phyloP scores from a whole-genome alignment of 1,140 invertebrate species.

The Anagrus nilaparvatae region DNA sequence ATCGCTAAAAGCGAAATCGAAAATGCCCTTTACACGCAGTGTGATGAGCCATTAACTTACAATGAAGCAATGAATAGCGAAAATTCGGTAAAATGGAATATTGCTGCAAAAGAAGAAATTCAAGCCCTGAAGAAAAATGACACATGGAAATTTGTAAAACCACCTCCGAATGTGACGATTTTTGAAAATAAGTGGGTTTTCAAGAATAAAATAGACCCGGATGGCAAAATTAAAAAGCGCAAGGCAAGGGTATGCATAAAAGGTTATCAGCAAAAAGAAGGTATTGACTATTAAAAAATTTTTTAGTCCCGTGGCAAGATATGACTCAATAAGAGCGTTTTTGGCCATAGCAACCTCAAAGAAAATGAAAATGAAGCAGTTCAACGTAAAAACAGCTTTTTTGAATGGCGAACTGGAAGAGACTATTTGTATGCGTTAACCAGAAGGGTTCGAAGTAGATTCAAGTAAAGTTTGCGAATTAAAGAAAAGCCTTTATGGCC shows the following conservation, averaged over 20 bases:
- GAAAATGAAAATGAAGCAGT: slow-evolving; percentile 19
- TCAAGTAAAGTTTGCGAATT: slow-evolving; percentile 28
- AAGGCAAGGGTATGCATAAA: slow-evolving; percentile 35
- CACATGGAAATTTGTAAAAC: slow-evolving; percentile 15
- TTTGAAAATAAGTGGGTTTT: slow-evolving; percentile 32
- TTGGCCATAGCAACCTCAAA: slow-evolving; percentile 21
- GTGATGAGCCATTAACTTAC: slow-evolving; percentile 12
- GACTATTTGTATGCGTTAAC: slow-evolving; percentile 20
- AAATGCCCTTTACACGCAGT: too few relatives aligned
- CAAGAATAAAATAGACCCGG: slow-evolving; percentile 23
- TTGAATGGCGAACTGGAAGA: slow-evolving; percentile 11
- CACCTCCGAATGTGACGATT: slow-evolving; percentile 15
- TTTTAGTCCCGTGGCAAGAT: slow-evolving; percentile 21
- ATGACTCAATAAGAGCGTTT: slow-evolving; percentile 24
- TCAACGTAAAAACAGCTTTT: slow-evolving; percentile 25
- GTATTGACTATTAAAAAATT: slow-evolving; percentile 30
- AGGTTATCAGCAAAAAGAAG: slow-evolving; percentile 21
- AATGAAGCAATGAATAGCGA: slow-evolving; percentile 13
- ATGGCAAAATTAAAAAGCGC: too few relatives aligned
- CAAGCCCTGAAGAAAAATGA: slow-evolving; percentile 14
- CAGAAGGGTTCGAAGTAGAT: slow-evolving; percentile 20
- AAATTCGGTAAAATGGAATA: slow-evolving; percentile 12
- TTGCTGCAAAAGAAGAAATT: slow-evolving; percentile 18
- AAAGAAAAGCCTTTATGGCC: slow-evolving; percentile 31
- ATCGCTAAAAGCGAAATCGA: too few relatives aligned